Evolutionary conservation across 1,140 invertebrate genomes (phyloP).

Genomic region (Brachionus koreanus): DNA sequence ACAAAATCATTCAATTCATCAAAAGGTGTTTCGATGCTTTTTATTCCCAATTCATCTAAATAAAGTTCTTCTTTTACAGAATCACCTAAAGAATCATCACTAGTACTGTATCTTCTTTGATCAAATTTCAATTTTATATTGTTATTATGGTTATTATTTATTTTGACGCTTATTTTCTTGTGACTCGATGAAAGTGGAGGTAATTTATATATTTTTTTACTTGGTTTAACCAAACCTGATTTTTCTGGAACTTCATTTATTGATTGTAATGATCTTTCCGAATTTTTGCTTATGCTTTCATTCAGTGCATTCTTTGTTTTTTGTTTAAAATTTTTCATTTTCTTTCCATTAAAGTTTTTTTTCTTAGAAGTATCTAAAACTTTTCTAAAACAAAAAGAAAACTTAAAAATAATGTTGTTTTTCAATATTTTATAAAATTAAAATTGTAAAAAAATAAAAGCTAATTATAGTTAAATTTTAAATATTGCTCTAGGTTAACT

Average conservation of each 20-base stretch:
- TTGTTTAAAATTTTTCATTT: slow-evolving; percentile 1
- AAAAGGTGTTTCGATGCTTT: background rate
- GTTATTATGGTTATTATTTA: background rate
- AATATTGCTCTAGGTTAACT: background rate
- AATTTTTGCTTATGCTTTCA: background rate
- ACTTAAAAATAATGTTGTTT: background rate
- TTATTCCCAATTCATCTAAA: background rate
- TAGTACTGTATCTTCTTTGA: background rate
- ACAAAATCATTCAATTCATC: background rate
- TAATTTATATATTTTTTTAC: background rate
- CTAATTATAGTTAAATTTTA: background rate
- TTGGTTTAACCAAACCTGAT: background rate
- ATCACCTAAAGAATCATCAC: background rate
- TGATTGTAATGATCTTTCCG: background rate
- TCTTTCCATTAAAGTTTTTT: background rate
- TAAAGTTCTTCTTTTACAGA: background rate
- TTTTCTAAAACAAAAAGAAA: slow-evolving; percentile 8
- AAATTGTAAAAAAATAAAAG: slow-evolving; percentile 9
- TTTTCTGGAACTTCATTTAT: background rate
- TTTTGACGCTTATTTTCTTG: background rate
- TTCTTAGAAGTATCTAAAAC: background rate
- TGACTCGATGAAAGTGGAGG: background rate
- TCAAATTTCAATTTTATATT: background rate
- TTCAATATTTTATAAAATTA: background rate
- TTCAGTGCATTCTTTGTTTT: background rate